phyloP scores from a whole-genome alignment of 2,888 invertebrate genomes.

The Hofmannophila pseudospretella region DNA sequence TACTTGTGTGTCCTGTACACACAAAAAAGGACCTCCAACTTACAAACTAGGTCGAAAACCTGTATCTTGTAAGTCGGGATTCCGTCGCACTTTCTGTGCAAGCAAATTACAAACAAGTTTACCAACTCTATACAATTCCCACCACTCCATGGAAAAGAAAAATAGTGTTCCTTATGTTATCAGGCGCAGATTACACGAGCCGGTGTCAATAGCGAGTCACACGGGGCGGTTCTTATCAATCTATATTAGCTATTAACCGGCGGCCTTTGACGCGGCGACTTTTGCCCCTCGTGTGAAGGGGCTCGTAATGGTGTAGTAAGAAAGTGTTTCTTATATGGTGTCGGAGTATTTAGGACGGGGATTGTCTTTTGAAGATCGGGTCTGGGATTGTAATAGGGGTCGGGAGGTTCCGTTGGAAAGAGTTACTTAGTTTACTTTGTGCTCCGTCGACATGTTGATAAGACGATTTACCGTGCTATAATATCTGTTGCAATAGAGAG shows the following conservation, averaged over 20 bases:
- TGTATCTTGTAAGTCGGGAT: too few species aligned
- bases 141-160: conserved; percentile 12
- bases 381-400: too few species aligned
- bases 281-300: conserved; percentile 5
- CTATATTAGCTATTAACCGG: conserved; percentile 24
- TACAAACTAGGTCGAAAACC: too few species aligned
- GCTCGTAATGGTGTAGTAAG: conserved; percentile 2
- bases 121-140: conserved; percentile 4
- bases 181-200: conserved; percentile 27
- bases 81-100: too few species aligned
- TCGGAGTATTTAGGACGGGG: not conserved
- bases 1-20: too few species aligned
- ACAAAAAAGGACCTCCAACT: too few species aligned
- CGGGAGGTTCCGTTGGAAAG: too few species aligned
- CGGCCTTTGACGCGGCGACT: conserved; percentile 15
- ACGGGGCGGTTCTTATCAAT: conserved; percentile 33
- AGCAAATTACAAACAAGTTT: too few species aligned
- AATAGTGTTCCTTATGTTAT: conserved; percentile 21
- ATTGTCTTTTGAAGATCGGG: not conserved
- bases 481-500: too few species aligned
- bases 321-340: not conserved
- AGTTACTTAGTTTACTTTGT: too few species aligned
- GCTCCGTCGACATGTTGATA: too few species aligned
- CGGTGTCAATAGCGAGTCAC: conserved; percentile 21
- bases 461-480: too few species aligned